phyloP scores from a whole-genome alignment of 2,797 vertebrate species.

The Thripadectes ignobilis region DNA sequence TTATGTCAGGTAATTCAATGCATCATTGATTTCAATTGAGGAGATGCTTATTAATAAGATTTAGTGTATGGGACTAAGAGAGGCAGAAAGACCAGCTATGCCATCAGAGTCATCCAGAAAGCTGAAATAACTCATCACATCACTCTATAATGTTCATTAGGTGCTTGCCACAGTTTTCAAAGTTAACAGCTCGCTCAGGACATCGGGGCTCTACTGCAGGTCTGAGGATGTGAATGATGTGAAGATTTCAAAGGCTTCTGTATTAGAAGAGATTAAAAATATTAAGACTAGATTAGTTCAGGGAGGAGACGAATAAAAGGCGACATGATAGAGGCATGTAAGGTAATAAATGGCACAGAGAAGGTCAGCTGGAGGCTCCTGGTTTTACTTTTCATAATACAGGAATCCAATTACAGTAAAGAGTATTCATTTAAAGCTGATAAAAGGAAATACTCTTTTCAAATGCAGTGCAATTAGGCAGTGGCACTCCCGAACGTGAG shows the following conservation, averaged over 20 bases:
- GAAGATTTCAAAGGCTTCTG: not conserved
- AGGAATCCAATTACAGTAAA: not conserved
- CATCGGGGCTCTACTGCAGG: not conserved
- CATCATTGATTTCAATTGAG: not conserved
- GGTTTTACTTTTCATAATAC: not conserved
- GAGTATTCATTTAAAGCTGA: not conserved
- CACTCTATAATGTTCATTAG: not conserved
- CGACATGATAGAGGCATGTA: not conserved
- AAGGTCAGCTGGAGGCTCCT: not conserved
- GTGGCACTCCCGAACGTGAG: not conserved
- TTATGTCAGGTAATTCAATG: not conserved
- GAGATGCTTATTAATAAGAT: not conserved
- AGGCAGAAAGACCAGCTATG: not conserved
- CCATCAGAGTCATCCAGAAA: not conserved
- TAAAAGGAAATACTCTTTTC: not conserved
- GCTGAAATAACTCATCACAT: not conserved
- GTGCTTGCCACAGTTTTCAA: not conserved
- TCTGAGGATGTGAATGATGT: not conserved
- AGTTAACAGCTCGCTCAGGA: not conserved
- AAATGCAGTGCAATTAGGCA: not conserved
- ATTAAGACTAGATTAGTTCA: not conserved
- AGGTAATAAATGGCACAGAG: not conserved
- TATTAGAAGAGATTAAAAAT: constrained; percentile 5
- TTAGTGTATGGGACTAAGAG: not conserved
- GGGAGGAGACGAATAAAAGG: not conserved